phyloP scores from a whole-genome alignment of 1,140 invertebrate genomes.

The Lanistes nyassanus region DNA sequence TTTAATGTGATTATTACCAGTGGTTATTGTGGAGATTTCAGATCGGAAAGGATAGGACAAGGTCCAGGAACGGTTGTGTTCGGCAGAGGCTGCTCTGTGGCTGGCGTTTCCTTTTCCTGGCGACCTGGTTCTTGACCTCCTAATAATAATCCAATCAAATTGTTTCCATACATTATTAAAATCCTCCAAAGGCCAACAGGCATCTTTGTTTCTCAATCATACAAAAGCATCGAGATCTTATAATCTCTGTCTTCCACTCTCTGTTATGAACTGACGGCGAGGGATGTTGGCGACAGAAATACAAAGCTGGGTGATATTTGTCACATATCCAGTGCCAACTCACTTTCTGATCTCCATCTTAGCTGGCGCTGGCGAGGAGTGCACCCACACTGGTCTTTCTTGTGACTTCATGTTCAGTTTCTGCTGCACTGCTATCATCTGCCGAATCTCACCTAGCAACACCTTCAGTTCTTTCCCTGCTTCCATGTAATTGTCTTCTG shows the following conservation, averaged over 20 bases:
- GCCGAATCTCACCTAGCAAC: slow-evolving; percentile 45
- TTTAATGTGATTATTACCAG: no score
- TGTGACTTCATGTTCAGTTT: slow-evolving; percentile 29
- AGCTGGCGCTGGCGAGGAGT: slow-evolving; percentile 21
- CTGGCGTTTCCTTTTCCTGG: not conserved
- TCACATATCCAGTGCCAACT: no score
- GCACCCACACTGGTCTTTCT: slow-evolving; percentile 20
- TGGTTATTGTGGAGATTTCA: not conserved
- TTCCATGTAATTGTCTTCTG: slow-evolving; percentile 32
- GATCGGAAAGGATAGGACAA: slow-evolving; percentile 10
- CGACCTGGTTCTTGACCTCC: slow-evolving; percentile 12
- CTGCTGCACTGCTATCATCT: slow-evolving; percentile 34
- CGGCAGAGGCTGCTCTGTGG: not conserved
- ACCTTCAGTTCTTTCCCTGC: slow-evolving; percentile 47
- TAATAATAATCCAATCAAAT: not conserved
- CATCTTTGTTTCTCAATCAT: no score
- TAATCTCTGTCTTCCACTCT: no score
- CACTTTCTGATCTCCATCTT: not conserved
- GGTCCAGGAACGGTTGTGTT: not conserved
- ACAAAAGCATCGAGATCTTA: no score
- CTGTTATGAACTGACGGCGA: no score
- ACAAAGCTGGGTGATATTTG: no score
- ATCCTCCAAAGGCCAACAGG: no score
- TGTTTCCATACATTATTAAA: no score
- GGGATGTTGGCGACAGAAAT: no score